Base-by-base conservation (phyloP, 2,888 invertebrate genomes). In the Cancer borealis region DNA sequence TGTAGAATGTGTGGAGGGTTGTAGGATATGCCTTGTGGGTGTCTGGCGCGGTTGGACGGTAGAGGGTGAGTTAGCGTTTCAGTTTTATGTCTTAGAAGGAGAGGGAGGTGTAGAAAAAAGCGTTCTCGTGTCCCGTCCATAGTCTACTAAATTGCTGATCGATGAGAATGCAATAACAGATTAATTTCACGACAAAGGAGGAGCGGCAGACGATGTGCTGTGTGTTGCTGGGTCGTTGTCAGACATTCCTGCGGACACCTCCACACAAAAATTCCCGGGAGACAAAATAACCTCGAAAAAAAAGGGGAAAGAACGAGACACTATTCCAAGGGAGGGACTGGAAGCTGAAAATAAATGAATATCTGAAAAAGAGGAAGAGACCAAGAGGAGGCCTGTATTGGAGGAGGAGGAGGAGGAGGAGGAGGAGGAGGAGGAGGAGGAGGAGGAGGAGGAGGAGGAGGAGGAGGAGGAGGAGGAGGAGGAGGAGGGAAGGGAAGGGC, bases 151-250 rank as follows among this genome's bases (percentile, higher is more conserved):
- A 93, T 93, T 93, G 54, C 93, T 91, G 93, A 93, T 91, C 84
- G 93, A 93, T 93, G 93, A 93, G 93, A 93, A 84, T 93, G 93
- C 93, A 93, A 90, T 91, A 93, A 93, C 91, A 93, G 93, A 93
- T 90, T 93, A 93, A 93, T 93, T 93, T 87, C 26, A n/a, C 45
- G 45, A 93, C 91, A 93, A 91, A 73, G 45, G 91, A 8, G 47
- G n/a, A 12, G 47, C 47, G 88, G 47, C 73, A 3, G 73, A 21
- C 73, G 73, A 6, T 73, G 73, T 73, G 73, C 26, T 73, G 73
- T 73, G 54, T 54, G 54, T 54, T 12, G 54, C 54, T 12, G 54
- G 54, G 54, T 17, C 54, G 12, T 14, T 21, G 2, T n/a, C n/a
- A 21, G 73, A 21, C 73, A 73, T 73, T 73, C 73, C 73, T 73